A percentile compares a stretch with the other conserved stretches of the same genome.
These are phyloP conservation scores for Numenius arquata DNA, from an alignment of 2,113 vertebrate genomes.

Conservation along the genomic window DNA sequence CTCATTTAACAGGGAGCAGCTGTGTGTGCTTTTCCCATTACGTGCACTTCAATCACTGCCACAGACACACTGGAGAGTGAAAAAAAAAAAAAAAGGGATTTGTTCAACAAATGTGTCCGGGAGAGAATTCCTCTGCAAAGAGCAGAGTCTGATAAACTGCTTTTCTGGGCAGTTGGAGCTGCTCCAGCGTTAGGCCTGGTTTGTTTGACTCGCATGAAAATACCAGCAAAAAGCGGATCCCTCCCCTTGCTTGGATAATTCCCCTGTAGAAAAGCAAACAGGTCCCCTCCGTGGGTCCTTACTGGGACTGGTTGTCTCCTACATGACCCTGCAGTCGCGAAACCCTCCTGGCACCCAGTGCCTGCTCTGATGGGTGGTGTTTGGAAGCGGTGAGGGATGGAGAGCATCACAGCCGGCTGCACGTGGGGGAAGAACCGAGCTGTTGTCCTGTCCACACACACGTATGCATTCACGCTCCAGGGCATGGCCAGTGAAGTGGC, in stretches of 20 bases:
- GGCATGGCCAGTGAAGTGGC: fast-evolving
- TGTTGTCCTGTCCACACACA: fast-evolving
- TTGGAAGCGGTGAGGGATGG: not conserved
- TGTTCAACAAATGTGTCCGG: not conserved
- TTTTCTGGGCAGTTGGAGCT: not conserved
- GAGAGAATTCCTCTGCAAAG: not conserved
- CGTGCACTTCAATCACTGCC: not conserved
- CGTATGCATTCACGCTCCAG: fast-evolving
- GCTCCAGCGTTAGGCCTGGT: not conserved
- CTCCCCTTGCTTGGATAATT: not conserved
- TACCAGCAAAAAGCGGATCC: not conserved
- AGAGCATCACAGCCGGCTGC: fast-evolving
- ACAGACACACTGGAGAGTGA: not conserved
- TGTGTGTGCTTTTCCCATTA: not conserved
- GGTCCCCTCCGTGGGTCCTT: fast-evolving
- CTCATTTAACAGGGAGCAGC: not conserved
- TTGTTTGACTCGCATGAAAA: not conserved
- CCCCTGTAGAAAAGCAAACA: fast-evolving
- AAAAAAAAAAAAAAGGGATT: not conserved
- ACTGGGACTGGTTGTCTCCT: not conserved
- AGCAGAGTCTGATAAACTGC: not conserved
- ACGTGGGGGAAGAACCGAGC: fast-evolving
- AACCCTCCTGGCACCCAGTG: not conserved
- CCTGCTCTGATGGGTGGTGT: no score
- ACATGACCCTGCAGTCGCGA: fast-evolving